Evolutionary conservation across 2,113 vertebrate species (phyloP), one percentile per base, ranked within the genome.

Genomic region (Tautogolabrus adspersus): DNA sequence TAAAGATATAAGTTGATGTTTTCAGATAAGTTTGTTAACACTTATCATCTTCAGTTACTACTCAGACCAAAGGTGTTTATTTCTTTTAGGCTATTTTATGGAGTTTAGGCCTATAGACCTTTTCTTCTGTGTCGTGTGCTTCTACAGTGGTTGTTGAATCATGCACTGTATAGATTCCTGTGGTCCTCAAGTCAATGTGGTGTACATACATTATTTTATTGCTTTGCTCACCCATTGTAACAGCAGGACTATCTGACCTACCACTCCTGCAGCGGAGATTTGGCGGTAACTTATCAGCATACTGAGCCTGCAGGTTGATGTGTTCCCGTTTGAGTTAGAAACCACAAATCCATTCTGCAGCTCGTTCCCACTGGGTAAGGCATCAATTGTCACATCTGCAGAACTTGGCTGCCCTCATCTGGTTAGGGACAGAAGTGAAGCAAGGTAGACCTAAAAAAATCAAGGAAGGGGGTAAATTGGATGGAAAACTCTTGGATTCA

Each of bases 361-460:
- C 63, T 8, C 34, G 51, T 23, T 46, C 23, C 21, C 11, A 49
- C 61, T 68, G 21, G 40, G 54, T 13, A 8, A 37, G 22, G 44
- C 46, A 30, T 63, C 7, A 42, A 30, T 19, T n/a, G 37, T 55
- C 64, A 65, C 40, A 71, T 72, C 55, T 52, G 71, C 44, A 75
- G 76, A 68, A 22, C 70, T 74, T 64, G 82, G 62, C 85, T 86
- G 87, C 86, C 87, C 84, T 77, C 91, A 78, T 26, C 72, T 87
- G 89, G 88, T 64, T 62, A 61, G 13, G 16, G 6, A 21, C n/a
- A 63, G 59, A 63, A 87, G 1, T 40, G 16, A 58, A 60, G 34
- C 13, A 54, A 3, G 1, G 5, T 0, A 4, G 15, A 15, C 5
- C 15, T 18, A 18, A 49, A 49, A 6, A 49, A 49, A 7, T 49